Evolutionary conservation across 2,888 invertebrate species (phyloP), one percentile per base, ranked within the genome.

Genomic region (Acronicta aceris): DNA sequence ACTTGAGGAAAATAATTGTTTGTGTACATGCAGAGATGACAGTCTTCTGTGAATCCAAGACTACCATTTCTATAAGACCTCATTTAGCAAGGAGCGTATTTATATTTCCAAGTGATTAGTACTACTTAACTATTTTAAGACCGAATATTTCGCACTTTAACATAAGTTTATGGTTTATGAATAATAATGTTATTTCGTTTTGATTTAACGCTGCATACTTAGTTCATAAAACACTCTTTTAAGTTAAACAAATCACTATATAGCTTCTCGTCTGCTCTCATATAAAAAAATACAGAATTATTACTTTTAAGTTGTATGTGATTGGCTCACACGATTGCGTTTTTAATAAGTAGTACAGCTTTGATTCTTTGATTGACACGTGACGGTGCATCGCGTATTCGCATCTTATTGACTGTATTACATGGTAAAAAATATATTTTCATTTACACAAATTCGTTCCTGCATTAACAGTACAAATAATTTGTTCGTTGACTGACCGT

Each of bases 151-250:
- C 15, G 13, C 36, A 40, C 27, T 33, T 52, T 17, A 52, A 27
- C 27, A 17, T 2, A 10, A n/a, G 45, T 47, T 45, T 16, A 57
- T 41, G 45, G 45, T 48, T 41, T 38, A 58, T 55, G 41, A 30
- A 71, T 58, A n/a, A 25, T 59, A 50, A 42, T 53, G 46, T 45
- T 50, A 38, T 16, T 55, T 49, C 40, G 56, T 43, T 63, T 52
- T 41, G 48, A 73, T 73, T 73, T 71, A 33, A 63, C 74, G 74
- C 59, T 40, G 59, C 69, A 73, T 73, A 58, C 43, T 68, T 40
- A 47, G 56, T 68, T 43, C 69, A 58, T 64, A 60, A 60, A 57
- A 59, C 49, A 48, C 42, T 68, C 41, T 38, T 45, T 41, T 25
- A 57, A 46, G 56, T 68, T 68, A 64, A 64, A 74, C 60, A 68